Conservation (phyloP, 2,888 invertebrate genomes). For the Shargacucullia verbasci region DNA sequence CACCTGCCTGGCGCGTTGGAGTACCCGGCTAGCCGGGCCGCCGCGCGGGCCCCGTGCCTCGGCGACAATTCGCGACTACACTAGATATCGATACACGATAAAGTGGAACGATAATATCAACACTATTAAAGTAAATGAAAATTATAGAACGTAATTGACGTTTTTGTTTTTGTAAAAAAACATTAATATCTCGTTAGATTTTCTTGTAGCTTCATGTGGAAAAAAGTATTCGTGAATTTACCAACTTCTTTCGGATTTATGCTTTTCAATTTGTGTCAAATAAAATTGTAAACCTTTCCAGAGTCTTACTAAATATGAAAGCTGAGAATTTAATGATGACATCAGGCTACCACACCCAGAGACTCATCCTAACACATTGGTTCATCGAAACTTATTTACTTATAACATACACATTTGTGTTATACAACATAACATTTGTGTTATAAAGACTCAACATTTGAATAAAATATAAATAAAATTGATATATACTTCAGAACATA, state of each 20-base stretch:
- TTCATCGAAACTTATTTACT: slow-evolving; percentile 31
- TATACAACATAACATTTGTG: no score
- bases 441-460: no score
- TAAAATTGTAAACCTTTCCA: slow-evolving; percentile 12
- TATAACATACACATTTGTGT: no score
- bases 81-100: slow-evolving; percentile 43
- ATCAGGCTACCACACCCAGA: slow-evolving; percentile 52
- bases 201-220: no score
- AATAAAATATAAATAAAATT: no score
- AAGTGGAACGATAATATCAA: slow-evolving; percentile 33
- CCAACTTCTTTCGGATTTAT: no score
- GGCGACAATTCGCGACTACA: slow-evolving; percentile 64
- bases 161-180: neutral
- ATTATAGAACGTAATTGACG: slow-evolving; percentile 12
- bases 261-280: no score
- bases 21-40: slow-evolving; percentile 13
- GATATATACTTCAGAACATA: no score
- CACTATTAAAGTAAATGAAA: slow-evolving; percentile 17
- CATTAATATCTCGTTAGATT: no score
- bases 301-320: slow-evolving; percentile 46
- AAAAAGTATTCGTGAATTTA: no score
- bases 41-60: slow-evolving; percentile 21
- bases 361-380: slow-evolving; percentile 33
- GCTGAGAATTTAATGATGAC: slow-evolving; percentile 48
- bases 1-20: slow-evolving; percentile 73